Conservation (phyloP, 2,113 vertebrate genomes). For the Spea bombifrons region DNA sequence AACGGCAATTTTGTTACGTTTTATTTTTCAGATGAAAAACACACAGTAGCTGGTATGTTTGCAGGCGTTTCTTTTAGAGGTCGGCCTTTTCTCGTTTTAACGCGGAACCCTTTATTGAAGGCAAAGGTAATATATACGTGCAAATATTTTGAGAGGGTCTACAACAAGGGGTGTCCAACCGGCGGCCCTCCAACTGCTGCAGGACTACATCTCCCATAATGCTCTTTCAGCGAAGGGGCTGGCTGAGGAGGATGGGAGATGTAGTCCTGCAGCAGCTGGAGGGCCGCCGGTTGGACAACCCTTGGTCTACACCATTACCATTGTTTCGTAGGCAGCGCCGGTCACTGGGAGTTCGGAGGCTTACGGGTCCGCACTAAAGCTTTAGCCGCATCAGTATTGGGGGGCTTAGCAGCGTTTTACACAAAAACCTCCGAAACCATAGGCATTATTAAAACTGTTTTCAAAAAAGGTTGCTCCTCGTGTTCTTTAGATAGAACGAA, state of each 20-base stretch:
- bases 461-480: slow-evolving; percentile 51
- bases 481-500: slow-evolving; percentile 54
- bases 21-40: background rate
- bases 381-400: slow-evolving; percentile 46
- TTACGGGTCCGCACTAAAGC: slow-evolving; percentile 50
- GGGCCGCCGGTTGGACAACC: no score
- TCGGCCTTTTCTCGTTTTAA: no score
- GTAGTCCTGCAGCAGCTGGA: no score
- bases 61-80: background rate
- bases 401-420: background rate
- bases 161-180: background rate
- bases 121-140: slow-evolving; percentile 13
- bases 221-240: no score
- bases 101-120: background rate
- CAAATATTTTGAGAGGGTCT: slow-evolving; percentile 24
- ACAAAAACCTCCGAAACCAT: background rate
- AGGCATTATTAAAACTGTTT: background rate
- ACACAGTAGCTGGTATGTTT: background rate
- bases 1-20: background rate
- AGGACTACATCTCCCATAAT: no score
- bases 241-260: no score
- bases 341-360: slow-evolving; percentile 53
- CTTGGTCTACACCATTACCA: no score
- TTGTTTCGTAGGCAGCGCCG: background rate
- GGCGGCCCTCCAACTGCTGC: no score